A percentile compares a stretch with the other conserved stretches of the same genome.
phyloP scores from a whole-genome alignment of 2,797 vertebrate species.

The Brachymystax lenok region DNA sequence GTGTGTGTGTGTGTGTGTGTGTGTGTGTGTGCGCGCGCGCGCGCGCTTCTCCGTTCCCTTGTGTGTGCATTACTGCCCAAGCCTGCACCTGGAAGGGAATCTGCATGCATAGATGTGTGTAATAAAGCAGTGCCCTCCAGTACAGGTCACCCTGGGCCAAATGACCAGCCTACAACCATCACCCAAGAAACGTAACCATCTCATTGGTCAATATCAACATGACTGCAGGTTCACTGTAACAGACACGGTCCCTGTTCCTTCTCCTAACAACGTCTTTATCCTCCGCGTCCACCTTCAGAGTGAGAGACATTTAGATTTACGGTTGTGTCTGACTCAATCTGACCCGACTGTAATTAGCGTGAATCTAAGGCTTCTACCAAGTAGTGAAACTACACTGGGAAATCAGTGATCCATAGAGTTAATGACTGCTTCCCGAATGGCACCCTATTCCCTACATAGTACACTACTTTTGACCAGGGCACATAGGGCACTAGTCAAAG shows the following conservation, averaged over 20 bases:
- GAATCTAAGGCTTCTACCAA: conserved; percentile 45
- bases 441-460: not conserved
- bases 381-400: conserved; percentile 54
- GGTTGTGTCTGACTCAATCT: conserved; percentile 37
- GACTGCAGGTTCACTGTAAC: no score
- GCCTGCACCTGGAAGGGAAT: not conserved
- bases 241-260: not conserved
- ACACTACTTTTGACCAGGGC: not conserved
- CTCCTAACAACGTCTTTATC: not conserved
- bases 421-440: not conserved
- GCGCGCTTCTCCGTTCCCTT: no score
- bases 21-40: no score
- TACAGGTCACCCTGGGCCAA: conserved; percentile 22
- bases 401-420: conserved; percentile 45
- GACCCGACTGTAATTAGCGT: conserved; percentile 54
- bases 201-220: no score
- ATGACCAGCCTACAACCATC: not conserved
- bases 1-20: no score
- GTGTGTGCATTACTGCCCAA: not conserved
- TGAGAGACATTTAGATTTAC: conserved; percentile 43
- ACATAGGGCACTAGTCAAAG: not conserved
- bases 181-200: no score
- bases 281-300: not conserved
- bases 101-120: conserved; percentile 17
- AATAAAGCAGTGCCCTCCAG: conserved; percentile 25